phyloP scores from a whole-genome alignment of 2,888 invertebrate genomes.

The Blastobasis lacticolella region DNA sequence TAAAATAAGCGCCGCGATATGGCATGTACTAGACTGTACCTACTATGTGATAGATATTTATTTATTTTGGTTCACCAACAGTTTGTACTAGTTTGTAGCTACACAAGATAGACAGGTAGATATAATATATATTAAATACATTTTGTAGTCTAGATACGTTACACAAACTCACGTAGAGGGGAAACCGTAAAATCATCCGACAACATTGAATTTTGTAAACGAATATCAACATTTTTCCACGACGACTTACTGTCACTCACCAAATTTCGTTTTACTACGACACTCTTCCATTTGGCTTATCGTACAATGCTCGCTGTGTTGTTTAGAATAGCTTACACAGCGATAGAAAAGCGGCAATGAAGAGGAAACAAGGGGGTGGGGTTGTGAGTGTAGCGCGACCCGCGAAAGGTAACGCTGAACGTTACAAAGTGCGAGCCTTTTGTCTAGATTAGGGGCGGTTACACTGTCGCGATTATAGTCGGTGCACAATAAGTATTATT shows the following conservation, averaged over 20 bases:
- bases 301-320: slow-evolving; percentile 25
- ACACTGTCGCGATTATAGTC: slow-evolving; percentile 16
- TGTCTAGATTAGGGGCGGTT: slow-evolving; percentile 55
- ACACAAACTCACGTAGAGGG: not conserved
- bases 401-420: slow-evolving; percentile 59
- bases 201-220: slow-evolving; percentile 26
- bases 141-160: not conserved
- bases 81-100: no score
- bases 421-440: slow-evolving; percentile 73
- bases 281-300: slow-evolving; percentile 5
- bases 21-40: no score
- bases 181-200: not conserved
- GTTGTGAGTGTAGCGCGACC: slow-evolving; percentile 26
- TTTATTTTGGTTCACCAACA: no score
- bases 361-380: slow-evolving; percentile 12
- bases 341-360: slow-evolving; percentile 27
- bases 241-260: slow-evolving; percentile 34
- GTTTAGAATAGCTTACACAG: no score
- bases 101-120: not conserved
- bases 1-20: no score
- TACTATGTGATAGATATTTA: no score
- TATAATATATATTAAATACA: not conserved
- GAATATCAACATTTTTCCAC: slow-evolving; percentile 59
- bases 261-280: slow-evolving; percentile 33
- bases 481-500: not conserved